phyloP scores from a whole-genome alignment of 2,113 vertebrate genomes.

The Bufo gargarizans region DNA sequence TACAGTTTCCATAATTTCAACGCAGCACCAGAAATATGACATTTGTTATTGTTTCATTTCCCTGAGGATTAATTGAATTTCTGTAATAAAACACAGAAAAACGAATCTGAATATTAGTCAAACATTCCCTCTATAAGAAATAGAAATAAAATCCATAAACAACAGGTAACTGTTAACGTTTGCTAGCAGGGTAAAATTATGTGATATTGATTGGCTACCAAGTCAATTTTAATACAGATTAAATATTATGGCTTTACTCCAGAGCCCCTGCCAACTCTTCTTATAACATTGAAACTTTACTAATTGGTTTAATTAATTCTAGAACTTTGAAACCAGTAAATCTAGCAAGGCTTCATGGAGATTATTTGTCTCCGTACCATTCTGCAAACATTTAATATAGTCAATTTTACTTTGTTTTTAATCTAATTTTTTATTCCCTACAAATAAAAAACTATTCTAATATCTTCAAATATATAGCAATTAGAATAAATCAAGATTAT shows the following conservation, averaged over 20 bases:
- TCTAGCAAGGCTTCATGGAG: conserved; percentile 45
- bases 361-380: conserved; percentile 35
- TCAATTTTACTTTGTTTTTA: conserved; percentile 42
- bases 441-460: conserved; percentile 48
- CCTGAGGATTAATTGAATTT: conserved; percentile 64
- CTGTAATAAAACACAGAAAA: conserved; percentile 61
- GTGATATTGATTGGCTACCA: conserved; percentile 64
- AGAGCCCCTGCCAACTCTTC: conserved; percentile 27
- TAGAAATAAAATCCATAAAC: conserved; percentile 66
- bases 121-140: conserved; percentile 59
- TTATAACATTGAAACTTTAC: background rate
- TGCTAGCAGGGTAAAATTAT: conserved; percentile 66
- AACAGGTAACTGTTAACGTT: conserved; percentile 64
- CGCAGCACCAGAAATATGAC: conserved; percentile 49
- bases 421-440: conserved; percentile 46
- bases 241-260: conserved; percentile 60
- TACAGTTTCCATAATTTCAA: conserved; percentile 30
- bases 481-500: conserved; percentile 56
- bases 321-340: conserved; percentile 50
- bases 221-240: conserved; percentile 63
- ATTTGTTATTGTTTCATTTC: conserved; percentile 58
- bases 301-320: conserved; percentile 60
- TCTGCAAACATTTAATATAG: conserved; percentile 37
- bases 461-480: conserved; percentile 50
- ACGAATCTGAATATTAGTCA: conserved; percentile 59